These are phyloP conservation scores for Morone saxatilis DNA, from an alignment of 2,113 vertebrate species.

Conservation along the genomic window DNA sequence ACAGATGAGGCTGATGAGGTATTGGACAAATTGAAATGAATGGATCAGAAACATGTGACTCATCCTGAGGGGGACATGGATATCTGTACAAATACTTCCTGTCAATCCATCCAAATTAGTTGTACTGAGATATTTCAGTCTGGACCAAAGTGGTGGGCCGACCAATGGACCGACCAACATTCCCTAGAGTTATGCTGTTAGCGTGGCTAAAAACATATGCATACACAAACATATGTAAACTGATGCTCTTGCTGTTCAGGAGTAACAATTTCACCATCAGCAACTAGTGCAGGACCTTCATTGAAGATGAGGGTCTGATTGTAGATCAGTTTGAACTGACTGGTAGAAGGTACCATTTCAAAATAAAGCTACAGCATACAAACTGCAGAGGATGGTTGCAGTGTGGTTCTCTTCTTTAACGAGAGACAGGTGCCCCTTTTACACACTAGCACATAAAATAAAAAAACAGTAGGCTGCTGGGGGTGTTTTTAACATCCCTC, in stretches of 20 bases:
- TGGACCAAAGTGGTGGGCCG: not conserved
- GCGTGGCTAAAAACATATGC: not conserved
- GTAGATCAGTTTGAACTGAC: not conserved
- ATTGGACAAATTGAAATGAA: no score
- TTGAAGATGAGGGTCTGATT: not conserved
- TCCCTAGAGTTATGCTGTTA: no score
- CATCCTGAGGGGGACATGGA: not conserved
- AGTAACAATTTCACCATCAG: not conserved
- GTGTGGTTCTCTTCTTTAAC: slow-evolving; percentile 54
- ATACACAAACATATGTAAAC: not conserved
- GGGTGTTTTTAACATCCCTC: slow-evolving; percentile 55
- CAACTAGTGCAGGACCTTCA: not conserved
- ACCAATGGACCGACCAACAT: not conserved
- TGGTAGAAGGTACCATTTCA: not conserved
- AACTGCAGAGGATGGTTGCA: slow-evolving; percentile 19
- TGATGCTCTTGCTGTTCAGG: not conserved
- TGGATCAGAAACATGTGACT: not conserved
- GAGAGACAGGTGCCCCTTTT: slow-evolving; percentile 77
- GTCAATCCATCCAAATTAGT: not conserved
- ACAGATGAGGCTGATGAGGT: no score
- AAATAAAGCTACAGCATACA: slow-evolving; percentile 1
- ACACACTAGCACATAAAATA: slow-evolving; percentile 65
- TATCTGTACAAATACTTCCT: not conserved
- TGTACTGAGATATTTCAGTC: not conserved
- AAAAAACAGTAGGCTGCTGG: slow-evolving; percentile 52